phyloP scores from a whole-genome alignment of 1,140 invertebrate genomes.

The Coenobita brevimanus region DNA sequence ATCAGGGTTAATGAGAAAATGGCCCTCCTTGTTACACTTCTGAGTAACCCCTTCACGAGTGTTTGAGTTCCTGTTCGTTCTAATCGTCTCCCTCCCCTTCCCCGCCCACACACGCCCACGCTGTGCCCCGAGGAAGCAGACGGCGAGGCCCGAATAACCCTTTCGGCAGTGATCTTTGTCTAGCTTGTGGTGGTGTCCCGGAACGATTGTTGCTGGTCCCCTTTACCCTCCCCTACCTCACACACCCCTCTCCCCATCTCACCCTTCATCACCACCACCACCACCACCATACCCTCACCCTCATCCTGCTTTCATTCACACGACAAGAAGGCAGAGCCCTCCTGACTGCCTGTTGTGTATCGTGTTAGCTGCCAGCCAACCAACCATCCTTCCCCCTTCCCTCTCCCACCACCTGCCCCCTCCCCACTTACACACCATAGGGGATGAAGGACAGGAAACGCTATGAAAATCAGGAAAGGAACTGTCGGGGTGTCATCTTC shows the following conservation, averaged over 20 bases:
- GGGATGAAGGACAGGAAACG: neutral
- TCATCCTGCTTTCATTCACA: too few relatives aligned
- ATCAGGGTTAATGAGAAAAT: too few relatives aligned
- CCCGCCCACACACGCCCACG: slow-evolving; percentile 5
- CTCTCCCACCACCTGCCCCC: too few relatives aligned
- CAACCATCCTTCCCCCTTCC: too few relatives aligned
- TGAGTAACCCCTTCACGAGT: too few relatives aligned
- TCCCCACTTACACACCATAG: too few relatives aligned
- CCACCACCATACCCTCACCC: neutral
- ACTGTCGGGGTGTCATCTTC: slow-evolving; percentile 6
- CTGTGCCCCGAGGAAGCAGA: slow-evolving; percentile 37
- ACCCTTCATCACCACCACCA: too few relatives aligned
- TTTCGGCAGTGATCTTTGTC: slow-evolving; percentile 33
- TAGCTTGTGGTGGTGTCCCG: neutral
- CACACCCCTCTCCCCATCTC: neutral
- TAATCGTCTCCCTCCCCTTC: neutral
- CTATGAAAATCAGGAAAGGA: neutral
- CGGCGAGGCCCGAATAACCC: slow-evolving; percentile 7
- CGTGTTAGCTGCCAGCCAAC: too few relatives aligned
- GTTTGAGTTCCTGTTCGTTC: neutral
- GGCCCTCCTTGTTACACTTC: neutral
- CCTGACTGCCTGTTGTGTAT: too few relatives aligned
- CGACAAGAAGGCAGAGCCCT: too few relatives aligned
- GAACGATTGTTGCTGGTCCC: neutral
- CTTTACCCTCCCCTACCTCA: neutral